A percentile compares a stretch with the other conserved stretches of the same genome.
These are phyloP conservation scores for Oeneis ivallda DNA, from an alignment of 2,888 invertebrate species.

Conservation along the genomic window DNA sequence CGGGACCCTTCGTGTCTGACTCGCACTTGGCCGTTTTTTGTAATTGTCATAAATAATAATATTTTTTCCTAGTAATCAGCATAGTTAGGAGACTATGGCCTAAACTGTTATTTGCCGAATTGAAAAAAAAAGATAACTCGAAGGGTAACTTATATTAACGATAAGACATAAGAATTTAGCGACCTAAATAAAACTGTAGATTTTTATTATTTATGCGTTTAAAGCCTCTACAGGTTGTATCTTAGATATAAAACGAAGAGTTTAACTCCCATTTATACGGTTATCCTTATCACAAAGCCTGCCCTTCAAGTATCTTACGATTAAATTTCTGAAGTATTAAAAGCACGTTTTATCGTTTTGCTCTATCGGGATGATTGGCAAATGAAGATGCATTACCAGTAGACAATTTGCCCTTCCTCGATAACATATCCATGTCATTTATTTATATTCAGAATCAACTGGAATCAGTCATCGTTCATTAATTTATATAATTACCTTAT, in stretches of 20 bases:
- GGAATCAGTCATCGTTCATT: neutral
- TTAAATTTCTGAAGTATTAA: constrained; percentile 36
- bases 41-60: no score
- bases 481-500: no score
- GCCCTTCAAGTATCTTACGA: constrained; percentile 30
- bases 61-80: no score
- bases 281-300: constrained; percentile 21
- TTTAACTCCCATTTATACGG: constrained; percentile 12
- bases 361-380: constrained; percentile 26
- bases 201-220: neutral
- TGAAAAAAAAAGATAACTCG: no score
- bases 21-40: no score
- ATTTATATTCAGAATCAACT: constrained; percentile 1
- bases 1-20: no score
- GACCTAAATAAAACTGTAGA: neutral
- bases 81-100: no score
- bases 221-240: neutral
- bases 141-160: no score
- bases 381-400: constrained; percentile 30
- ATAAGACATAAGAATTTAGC: no score
- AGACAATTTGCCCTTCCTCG: constrained; percentile 8
- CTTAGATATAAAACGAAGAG: neutral
- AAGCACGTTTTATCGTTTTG: constrained; percentile 33
- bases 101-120: no score
- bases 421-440: constrained; percentile 9